Evolutionary conservation across 2,797 vertebrate genomes (phyloP).

Genomic region (Buceros bicornis): DNA sequence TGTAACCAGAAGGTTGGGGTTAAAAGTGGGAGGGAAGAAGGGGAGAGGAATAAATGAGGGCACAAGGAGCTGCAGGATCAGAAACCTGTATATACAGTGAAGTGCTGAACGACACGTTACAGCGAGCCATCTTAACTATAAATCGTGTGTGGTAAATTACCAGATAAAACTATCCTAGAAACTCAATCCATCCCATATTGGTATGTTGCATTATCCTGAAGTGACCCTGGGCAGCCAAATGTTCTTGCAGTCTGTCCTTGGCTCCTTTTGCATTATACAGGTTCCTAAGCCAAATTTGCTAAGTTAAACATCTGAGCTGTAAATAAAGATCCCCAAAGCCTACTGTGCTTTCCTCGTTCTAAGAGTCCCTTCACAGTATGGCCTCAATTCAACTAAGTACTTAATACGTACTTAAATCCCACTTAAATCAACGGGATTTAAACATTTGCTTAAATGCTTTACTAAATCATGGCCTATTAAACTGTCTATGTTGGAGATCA

Average conservation of each 20-base stretch:
- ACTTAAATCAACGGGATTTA: constrained; percentile 66
- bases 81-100: background rate
- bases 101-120: background rate
- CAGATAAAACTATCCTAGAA: background rate
- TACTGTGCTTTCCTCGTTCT: constrained; percentile 51
- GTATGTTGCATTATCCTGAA: constrained; percentile 41
- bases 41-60: background rate
- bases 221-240: constrained; percentile 60
- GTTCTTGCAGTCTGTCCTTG: constrained; percentile 60
- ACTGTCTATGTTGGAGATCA: constrained; percentile 22
- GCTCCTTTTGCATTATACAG: constrained; percentile 25
- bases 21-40: constrained; percentile 24
- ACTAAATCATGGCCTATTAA: constrained; percentile 56
- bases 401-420: constrained; percentile 59
- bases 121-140: background rate
- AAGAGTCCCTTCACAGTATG: constrained; percentile 40
- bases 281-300: constrained; percentile 49
- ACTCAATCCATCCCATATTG: background rate
- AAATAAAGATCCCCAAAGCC: constrained; percentile 60
- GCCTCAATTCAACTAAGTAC: constrained; percentile 51
- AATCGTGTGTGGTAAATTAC: background rate
- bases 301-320: constrained; percentile 67
- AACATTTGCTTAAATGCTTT: constrained; percentile 62
- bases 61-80: background rate
- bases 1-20: constrained; percentile 39